Evolutionary conservation across 1,140 invertebrate genomes (phyloP), one percentile per base, ranked within the genome.

Genomic region (Tetragonula clypearis): DNA sequence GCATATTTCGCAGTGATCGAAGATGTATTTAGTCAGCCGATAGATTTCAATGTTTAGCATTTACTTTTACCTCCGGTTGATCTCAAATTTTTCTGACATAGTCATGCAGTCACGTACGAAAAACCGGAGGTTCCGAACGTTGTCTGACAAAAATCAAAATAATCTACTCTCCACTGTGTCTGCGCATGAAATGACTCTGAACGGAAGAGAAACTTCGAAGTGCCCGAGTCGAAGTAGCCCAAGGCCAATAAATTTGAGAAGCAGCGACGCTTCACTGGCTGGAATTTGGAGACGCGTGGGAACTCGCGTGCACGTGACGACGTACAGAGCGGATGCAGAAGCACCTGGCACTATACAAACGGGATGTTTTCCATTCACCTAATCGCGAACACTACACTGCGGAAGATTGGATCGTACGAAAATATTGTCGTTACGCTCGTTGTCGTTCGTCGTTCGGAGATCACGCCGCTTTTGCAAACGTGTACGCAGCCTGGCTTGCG

Each of bases 361-460:
- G 73, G 74, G 80, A 88, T 84, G 86, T 88, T 89, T 89, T 89
- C 88, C 83, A 89, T 89, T 84, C 66, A 89, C 87, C 87, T 89
- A 87, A 88, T 89, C 88, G 87, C 77, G 41, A 74, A 86, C 87
- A 77, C 75, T 81, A 74, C 80, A 78, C 84, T 73, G 68, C 60
- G 65, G 77, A 88, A 89, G 84, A 89, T 89, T 89, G 88, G 88
- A 89, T 89, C 87, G 88, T 86, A 84, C 26, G 68, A 79, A 90
- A 90, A 90, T 90, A 90, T 90, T 87, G 85, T 89, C 87, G 87
- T 90, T 89, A 82, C 87, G 85, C 75, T 69, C 69, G 87, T 84
- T 84, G 81, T 65, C 85, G 88, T 5, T 41, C 81, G 81, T 86
- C 80, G 78, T 30, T 87, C 85, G 73, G 41, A 82, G 89, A 90